Percentiles rank a stretch among this genome's conserved stretches.
Evolutionary conservation across 2,797 vertebrate species (phyloP).

Genomic region (Falco berigora): DNA sequence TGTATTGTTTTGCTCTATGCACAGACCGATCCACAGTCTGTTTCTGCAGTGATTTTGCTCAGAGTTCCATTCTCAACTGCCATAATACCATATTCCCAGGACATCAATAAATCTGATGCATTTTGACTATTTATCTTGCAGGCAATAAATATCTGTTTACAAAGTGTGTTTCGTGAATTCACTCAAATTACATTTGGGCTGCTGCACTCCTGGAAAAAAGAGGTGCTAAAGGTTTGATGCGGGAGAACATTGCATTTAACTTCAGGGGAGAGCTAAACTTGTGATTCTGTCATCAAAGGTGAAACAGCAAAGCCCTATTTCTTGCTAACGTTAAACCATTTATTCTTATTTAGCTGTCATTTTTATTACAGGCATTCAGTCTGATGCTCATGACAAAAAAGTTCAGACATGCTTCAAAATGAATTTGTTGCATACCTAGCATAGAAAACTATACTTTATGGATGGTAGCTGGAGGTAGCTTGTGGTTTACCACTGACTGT

Average conservation of each 20-base stretch:
- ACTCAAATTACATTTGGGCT: constrained; percentile 72
- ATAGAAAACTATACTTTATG: constrained; percentile 41
- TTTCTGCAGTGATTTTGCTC: constrained; percentile 44
- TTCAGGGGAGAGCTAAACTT: constrained; percentile 71
- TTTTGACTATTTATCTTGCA: constrained; percentile 73
- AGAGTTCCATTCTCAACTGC: constrained; percentile 25
- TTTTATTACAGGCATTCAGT: constrained; percentile 72
- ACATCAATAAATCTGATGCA: constrained; percentile 68
- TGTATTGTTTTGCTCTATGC: not conserved
- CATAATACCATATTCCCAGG: constrained; percentile 45
- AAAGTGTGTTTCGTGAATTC: constrained; percentile 67
- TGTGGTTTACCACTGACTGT: constrained; percentile 17
- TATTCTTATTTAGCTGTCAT: constrained; percentile 73
- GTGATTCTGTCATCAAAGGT: constrained; percentile 68
- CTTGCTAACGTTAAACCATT: constrained; percentile 58
- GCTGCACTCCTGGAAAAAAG: constrained; percentile 27
- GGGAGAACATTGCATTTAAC: constrained; percentile 69
- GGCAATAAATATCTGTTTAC: constrained; percentile 71
- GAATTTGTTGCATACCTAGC: constrained; percentile 24
- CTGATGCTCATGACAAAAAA: constrained; percentile 60
- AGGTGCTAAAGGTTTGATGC: constrained; percentile 58
- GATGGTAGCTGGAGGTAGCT: constrained; percentile 24
- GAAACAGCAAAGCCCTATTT: constrained; percentile 58
- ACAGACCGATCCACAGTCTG: not conserved
- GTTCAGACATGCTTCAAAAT: constrained; percentile 60